Conservation (phyloP, 2,888 invertebrate species). For the Volucella inflata region DNA sequence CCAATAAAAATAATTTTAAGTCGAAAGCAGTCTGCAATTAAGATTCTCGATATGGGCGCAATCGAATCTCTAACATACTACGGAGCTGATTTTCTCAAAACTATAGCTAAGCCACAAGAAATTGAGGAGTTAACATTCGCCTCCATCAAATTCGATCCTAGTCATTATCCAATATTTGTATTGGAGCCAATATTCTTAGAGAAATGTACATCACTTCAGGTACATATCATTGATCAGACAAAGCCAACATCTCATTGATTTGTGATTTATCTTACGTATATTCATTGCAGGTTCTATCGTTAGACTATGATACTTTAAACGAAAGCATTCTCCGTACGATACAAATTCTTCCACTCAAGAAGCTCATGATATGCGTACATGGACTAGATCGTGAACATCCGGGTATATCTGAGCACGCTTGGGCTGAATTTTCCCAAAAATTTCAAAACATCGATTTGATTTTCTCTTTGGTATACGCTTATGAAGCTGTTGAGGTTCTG, state of each 20-base stretch:
- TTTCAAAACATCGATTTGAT: constrained; percentile 81
- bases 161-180: constrained; percentile 86
- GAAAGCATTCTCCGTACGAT: constrained; percentile 82
- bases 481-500: constrained; percentile 87
- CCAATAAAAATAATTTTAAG: constrained; percentile 82
- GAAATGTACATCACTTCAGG: constrained; percentile 86
- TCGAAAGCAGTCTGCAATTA: constrained; percentile 81
- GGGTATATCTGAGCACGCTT: constrained; percentile 87
- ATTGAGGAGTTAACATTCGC: constrained; percentile 88
- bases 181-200: constrained; percentile 85
- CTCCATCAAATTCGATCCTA: constrained; percentile 90
- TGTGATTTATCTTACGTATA: not conserved
- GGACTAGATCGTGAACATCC: constrained; percentile 87
- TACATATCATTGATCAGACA: constrained; percentile 73
- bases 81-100: constrained; percentile 82
- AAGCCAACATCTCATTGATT: not conserved
- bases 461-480: constrained; percentile 86
- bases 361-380: constrained; percentile 89
- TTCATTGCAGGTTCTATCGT: constrained; percentile 79
- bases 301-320: constrained; percentile 82
- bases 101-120: constrained; percentile 84
- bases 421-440: constrained; percentile 85
- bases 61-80: constrained; percentile 83
- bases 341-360: constrained; percentile 84
- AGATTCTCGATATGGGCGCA: constrained; percentile 82